A percentile compares a stretch with the other conserved stretches of the same genome.
phyloP scores from a whole-genome alignment of 2,888 invertebrate genomes.

The Temnothorax rugatulus region DNA sequence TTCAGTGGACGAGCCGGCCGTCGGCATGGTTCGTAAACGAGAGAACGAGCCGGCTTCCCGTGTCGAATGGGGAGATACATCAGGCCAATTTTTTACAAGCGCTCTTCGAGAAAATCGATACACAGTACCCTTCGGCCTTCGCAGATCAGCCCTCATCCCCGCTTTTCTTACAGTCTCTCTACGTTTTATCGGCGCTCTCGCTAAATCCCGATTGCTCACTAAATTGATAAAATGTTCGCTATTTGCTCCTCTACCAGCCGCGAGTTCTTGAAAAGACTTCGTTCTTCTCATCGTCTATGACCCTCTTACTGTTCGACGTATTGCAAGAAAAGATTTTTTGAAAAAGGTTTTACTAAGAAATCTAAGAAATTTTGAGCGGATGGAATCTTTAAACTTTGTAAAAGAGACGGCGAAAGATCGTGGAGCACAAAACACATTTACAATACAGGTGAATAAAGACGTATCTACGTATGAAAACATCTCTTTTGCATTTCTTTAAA shows the following conservation, averaged over 20 bases:
- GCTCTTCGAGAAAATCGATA: slow-evolving; percentile 34
- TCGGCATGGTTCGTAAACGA: not conserved
- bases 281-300: not conserved
- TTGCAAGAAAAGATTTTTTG: not conserved
- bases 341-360: not conserved
- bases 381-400: not conserved
- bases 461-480: not conserved
- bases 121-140: not conserved
- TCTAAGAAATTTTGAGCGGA: not conserved
- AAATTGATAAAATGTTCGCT: slow-evolving; percentile 37
- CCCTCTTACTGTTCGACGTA: not conserved
- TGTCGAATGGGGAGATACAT: slow-evolving; percentile 27
- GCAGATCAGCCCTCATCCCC: slow-evolving; percentile 5
- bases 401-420: not conserved
- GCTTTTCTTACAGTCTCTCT: slow-evolving; percentile 19
- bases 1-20: not conserved
- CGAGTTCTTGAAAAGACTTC: slow-evolving; percentile 13
- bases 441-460: not conserved
- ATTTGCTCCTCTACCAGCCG: slow-evolving; percentile 28
- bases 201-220: slow-evolving; percentile 39
- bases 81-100: slow-evolving; percentile 31
- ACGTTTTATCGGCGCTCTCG: slow-evolving; percentile 24
- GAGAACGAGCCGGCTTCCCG: not conserved
- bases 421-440: not conserved
- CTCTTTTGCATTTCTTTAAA: not conserved